Evolutionary conservation across 2,113 vertebrate genomes (phyloP).

Genomic region (Formicarius rufipectus): DNA sequence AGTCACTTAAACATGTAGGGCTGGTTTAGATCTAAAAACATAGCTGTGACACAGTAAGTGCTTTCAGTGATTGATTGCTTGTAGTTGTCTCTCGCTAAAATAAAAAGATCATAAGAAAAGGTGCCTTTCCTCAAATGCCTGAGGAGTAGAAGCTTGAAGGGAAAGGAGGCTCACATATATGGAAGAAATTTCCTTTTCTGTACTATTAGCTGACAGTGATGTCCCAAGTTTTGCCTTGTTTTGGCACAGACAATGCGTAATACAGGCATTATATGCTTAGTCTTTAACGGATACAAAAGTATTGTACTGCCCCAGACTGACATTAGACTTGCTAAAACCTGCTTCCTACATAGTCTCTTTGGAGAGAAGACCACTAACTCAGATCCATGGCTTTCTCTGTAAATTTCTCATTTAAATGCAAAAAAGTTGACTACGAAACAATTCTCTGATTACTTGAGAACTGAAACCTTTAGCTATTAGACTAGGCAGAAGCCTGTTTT

Average conservation of each 20-base stretch:
- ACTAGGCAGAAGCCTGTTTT: neutral
- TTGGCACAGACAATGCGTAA: neutral
- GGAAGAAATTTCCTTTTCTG: neutral
- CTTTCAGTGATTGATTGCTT: neutral
- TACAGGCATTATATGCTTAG: neutral
- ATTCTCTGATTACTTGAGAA: neutral
- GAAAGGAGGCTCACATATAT: neutral
- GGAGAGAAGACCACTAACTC: neutral
- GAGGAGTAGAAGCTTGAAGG: neutral
- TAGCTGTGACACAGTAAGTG: neutral
- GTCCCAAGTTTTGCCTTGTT: neutral
- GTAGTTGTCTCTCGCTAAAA: neutral
- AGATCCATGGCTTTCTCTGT: neutral
- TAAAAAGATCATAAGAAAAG: neutral
- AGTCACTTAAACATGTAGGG: neutral
- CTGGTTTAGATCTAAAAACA: neutral
- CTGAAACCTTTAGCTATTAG: neutral
- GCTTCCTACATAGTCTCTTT: neutral
- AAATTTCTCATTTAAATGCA: neutral
- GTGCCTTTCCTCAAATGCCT: neutral
- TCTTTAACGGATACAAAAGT: neutral
- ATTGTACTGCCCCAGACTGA: neutral
- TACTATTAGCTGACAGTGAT: neutral
- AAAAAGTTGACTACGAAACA: neutral
- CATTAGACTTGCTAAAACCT: neutral